Evolutionary conservation across 1,140 invertebrate species (phyloP).

Genomic region (Lycorma delicatula): DNA sequence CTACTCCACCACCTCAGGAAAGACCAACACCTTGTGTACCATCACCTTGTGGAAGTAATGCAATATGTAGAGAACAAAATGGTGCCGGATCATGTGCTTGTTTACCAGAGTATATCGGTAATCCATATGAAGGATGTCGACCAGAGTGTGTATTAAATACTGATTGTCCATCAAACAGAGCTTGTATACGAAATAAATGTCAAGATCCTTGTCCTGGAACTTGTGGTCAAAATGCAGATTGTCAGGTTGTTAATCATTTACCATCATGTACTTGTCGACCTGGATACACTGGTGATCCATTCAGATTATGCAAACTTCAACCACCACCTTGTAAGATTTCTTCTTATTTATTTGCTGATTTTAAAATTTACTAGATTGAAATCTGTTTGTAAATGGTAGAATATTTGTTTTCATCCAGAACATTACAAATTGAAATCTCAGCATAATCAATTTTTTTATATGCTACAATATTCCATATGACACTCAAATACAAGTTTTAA

Average conservation of each 20-base stretch:
- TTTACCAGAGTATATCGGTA: conserved; percentile 53
- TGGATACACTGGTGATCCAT: conserved; percentile 63
- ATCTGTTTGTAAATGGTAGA: no score
- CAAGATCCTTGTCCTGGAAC: conserved; percentile 65
- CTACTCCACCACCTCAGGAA: conserved; percentile 24
- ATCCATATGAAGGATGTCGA: conserved; percentile 64
- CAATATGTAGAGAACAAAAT: conserved; percentile 57
- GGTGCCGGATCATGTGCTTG: conserved; percentile 60
- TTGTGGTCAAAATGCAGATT: conserved; percentile 54
- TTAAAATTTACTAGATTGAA: no score
- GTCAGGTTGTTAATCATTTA: conserved; percentile 52
- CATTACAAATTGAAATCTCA: no score
- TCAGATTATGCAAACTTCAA: conserved; percentile 48
- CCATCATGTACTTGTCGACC: conserved; percentile 57
- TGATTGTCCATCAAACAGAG: conserved; percentile 56
- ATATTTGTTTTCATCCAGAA: no score
- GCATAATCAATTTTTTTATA: no score
- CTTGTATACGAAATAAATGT: conserved; percentile 63
- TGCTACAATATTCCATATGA: no score
- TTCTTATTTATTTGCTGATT: no score
- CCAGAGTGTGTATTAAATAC: conserved; percentile 62
- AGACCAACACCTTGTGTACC: conserved; percentile 51
- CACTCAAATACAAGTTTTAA: no score
- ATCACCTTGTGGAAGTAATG: conserved; percentile 65
- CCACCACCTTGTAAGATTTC: no score